Evolutionary conservation across 2,888 invertebrate species (phyloP), one percentile per base, ranked within the genome.

Genomic region (Zonitis immaculata): DNA sequence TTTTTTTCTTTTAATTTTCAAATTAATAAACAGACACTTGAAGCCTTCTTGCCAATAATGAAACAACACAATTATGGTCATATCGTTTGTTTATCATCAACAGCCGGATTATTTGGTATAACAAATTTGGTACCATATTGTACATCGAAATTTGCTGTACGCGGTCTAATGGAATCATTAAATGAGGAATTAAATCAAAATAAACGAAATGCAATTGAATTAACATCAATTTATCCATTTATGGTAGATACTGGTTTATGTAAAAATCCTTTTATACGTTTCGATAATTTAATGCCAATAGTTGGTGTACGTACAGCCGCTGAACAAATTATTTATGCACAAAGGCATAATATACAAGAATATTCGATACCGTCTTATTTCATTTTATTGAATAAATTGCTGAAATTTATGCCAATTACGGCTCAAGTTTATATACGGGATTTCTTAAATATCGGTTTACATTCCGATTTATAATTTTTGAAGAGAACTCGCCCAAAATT

Each of bases 231-330:
- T 57, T 94, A 84, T 71, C 95, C 95, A 0, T 92, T 88, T 74
- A 91, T 94, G 77, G 89, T 92, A 22, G 87, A 91, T 71, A 94
- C 93, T 0, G 92, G 91, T 0, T 78, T 94, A 20, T 88, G 90
- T 72, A 88, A 89, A 73, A 86, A 84, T 59, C 88, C 89, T 0
- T 82, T 79, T 70, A 84, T 85, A 68, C 85, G 85, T 67, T 90
- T 88, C 75, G 82, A 84, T 1, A 78, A 73, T 16, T 67, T 85
- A 54, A 80, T 89, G 80, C 79, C 80, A 66, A 73, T 88, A 66
- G 77, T 89, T 42, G 71, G 81, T 6, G 80, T 87, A 0, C 76
- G 82, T 57, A 79, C 81, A 56, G 88, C 86, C 0, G 88, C 86
- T 1, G 76, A 78, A 47, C 73, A 78, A 58, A 88, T 90, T 67